Percentiles rank a stretch among this genome's conserved stretches.
phyloP scores from a whole-genome alignment of 2,888 invertebrate species.

The Lycocerus yunnanus region DNA sequence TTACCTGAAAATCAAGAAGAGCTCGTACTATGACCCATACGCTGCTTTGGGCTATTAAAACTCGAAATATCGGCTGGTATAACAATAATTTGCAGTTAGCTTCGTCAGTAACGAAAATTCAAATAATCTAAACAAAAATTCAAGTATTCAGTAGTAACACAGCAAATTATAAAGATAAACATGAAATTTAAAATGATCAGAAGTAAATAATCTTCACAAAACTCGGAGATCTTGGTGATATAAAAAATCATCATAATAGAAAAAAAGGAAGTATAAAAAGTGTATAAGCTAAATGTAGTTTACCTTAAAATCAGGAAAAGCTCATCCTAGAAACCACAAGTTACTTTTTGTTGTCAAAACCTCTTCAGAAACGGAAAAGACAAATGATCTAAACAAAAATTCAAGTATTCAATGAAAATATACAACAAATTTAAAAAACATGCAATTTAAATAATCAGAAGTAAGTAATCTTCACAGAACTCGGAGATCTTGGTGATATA shows the following conservation, averaged over 20 bases:
- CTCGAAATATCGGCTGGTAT: no score
- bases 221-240: background rate
- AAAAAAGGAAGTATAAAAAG: no score
- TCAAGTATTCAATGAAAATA: background rate
- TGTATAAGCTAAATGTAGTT: background rate
- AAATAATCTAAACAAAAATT: background rate
- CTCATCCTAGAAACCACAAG: no score
- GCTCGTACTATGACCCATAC: no score
- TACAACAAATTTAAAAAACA: background rate
- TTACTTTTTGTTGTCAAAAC: background rate
- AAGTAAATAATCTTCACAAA: background rate
- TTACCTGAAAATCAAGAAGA: no score
- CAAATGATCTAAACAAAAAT: background rate
- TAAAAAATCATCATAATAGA: background rate
- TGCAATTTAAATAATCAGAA: background rate
- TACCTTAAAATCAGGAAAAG: background rate
- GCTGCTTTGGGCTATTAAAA: no score
- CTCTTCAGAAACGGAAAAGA: background rate
- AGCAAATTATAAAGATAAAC: background rate
- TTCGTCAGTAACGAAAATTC: no score
- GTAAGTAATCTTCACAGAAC: background rate
- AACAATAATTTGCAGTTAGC: no score
- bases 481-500: constrained; percentile 59
- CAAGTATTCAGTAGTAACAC: background rate
- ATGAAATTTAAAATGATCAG: background rate